A percentile compares a stretch with the other conserved stretches of the same genome.
phyloP scores from a whole-genome alignment of 35 echinoderm and acorn worm species.

The Ophiothrix spiculata region DNA sequence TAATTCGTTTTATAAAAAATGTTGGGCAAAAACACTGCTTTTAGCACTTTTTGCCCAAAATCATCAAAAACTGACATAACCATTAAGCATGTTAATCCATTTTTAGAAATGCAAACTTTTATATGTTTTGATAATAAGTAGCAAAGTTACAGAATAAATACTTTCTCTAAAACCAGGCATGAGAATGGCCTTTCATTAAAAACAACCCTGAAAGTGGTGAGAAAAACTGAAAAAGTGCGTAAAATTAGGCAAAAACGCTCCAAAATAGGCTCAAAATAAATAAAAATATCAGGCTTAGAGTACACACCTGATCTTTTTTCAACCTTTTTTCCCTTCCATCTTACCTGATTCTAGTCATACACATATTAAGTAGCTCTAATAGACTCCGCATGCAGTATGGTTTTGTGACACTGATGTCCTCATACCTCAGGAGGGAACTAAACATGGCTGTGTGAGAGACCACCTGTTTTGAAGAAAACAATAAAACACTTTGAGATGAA shows the following conservation, averaged over 20 bases:
- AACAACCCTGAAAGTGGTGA: not conserved
- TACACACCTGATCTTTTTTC: not conserved
- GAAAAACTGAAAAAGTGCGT: too few relatives aligned
- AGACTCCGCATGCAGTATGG: constrained; percentile 86
- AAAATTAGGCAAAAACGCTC: too few relatives aligned
- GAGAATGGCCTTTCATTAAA: not conserved
- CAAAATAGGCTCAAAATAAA: not conserved
- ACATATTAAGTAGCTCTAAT: constrained; percentile 57
- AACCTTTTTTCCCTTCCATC: not conserved
- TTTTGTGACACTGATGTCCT: constrained; percentile 52
- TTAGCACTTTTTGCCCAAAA: too few relatives aligned
- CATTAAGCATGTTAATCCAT: too few relatives aligned
- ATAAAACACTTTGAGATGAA: not conserved
- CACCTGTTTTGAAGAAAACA: constrained; percentile 40
- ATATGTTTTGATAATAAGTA: too few relatives aligned
- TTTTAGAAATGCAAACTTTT: too few relatives aligned
- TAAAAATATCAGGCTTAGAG: not conserved
- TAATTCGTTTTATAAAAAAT: too few relatives aligned
- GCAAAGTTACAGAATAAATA: not conserved
- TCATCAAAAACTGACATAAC: too few relatives aligned
- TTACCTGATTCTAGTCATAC: constrained; percentile 70
- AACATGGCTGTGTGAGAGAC: constrained; percentile 76
- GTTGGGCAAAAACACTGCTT: too few relatives aligned
- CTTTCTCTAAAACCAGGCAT: not conserved
- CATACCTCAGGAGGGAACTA: constrained; percentile 55